Evolutionary conservation across 2,888 invertebrate genomes (phyloP), one percentile per base, ranked within the genome.

Genomic region (Acanthosoma haemorrhoidale): DNA sequence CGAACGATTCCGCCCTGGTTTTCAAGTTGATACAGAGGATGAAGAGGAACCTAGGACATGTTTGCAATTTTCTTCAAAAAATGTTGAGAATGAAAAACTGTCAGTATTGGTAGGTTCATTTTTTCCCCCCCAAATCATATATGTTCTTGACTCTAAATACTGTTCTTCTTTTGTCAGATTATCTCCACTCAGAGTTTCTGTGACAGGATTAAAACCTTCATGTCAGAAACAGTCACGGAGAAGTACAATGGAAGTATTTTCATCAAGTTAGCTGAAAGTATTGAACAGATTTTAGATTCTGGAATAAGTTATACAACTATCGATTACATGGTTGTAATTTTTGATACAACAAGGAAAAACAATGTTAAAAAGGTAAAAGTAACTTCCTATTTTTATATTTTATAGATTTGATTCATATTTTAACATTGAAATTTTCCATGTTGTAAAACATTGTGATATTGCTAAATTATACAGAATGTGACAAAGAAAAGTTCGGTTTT

Each of bases 261-360:
- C 18, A 15, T 67, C 13, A 67, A 67, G 25, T 29, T 57, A 13
- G 67, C 67, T 57, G 67, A 67, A 34, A 34, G 29, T 41, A 31
- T 67, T 25, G 67, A 67, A 18, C 67, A 67, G 25, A 39, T 67
- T 13, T 34, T 67, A 13, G 41, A 51, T 16, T 67, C 67, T n/a
- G 67, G 67, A 16, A 8, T 67, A 16, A 31, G 31, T 51, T 43
- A n/a, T 18, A 57, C 67, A 18, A 32, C 43, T 13, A 57, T 67
- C 9, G 67, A 67, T 51, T 67, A 67, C 9, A 39, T 51, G 9
- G 67, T 39, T 5, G 18, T 67, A 32, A 21, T 57, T n/a, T 51
- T 36, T n/a, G 67, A 67, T 31, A 57, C 67, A 36, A 18, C 67
- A 6, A 4, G 31, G 8, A 51, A 32, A 21, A 51, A 32, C 13